These are phyloP conservation scores for Pyrrhura leucotis DNA, from an alignment of 2,797 vertebrate genomes.

Conservation along the genomic window DNA sequence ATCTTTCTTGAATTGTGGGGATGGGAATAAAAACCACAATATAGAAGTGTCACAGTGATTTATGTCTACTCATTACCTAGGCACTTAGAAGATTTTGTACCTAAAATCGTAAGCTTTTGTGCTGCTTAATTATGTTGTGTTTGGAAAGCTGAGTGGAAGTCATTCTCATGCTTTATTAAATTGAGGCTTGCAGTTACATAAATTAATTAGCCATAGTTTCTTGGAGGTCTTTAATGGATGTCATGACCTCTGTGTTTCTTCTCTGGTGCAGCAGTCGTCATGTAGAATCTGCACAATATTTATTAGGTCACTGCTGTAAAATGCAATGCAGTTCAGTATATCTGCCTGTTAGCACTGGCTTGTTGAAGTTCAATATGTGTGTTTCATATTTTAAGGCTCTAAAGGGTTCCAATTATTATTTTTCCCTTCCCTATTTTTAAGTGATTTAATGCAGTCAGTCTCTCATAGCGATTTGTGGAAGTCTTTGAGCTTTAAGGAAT, in stretches of 20 bases:
- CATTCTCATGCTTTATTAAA: not conserved
- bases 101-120: not conserved
- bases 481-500: not conserved
- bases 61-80: not conserved
- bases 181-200: not conserved
- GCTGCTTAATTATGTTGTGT: not conserved
- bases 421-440: not conserved
- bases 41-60: not conserved
- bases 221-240: not conserved
- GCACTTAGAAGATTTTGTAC: not conserved
- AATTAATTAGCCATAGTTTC: not conserved
- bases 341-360: not conserved
- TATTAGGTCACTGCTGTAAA: not conserved
- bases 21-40: not conserved
- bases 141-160: not conserved
- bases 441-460: not conserved
- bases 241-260: not conserved
- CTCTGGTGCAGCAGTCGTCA: not conserved
- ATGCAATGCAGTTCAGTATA: not conserved
- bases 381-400: not conserved
- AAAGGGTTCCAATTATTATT: not conserved
- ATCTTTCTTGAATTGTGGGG: not conserved
- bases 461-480: not conserved
- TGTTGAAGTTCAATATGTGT: not conserved
- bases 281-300: not conserved